phyloP scores from a whole-genome alignment of 2,113 vertebrate species.

The Sander lucioperca region DNA sequence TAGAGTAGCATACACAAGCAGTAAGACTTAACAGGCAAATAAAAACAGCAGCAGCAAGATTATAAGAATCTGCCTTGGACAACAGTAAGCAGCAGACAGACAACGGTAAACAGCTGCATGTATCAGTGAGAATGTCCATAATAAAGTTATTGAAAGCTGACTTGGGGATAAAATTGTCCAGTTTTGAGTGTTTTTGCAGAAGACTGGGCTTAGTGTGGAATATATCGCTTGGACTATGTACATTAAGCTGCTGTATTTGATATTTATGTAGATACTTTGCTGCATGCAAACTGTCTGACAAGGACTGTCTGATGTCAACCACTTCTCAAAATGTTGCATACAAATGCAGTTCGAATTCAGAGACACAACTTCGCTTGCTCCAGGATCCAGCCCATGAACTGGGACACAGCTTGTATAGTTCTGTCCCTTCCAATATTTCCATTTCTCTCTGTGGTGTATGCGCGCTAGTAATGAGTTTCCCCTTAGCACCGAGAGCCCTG shows the following conservation, averaged over 20 bases:
- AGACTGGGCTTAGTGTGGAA: not conserved
- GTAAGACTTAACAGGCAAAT: too few species aligned
- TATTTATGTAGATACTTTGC: not conserved
- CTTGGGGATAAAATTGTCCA: too few species aligned
- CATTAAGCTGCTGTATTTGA: not conserved
- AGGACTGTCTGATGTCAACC: not conserved
- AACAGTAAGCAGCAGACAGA: too few species aligned
- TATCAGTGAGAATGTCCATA: too few species aligned
- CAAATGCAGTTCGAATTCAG: not conserved
- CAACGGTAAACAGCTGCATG: too few species aligned
- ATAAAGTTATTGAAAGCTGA: too few species aligned
- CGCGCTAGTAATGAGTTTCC: constrained; percentile 65
- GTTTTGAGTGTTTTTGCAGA: too few species aligned
- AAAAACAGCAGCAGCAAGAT: too few species aligned
- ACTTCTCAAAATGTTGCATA: not conserved
- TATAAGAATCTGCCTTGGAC: too few species aligned
- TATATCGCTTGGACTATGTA: not conserved
- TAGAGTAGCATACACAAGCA: too few species aligned
- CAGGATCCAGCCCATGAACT: constrained; percentile 27
- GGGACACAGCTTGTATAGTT: constrained; percentile 26
- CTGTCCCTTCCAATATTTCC: constrained; percentile 43
- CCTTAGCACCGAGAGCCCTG: constrained; percentile 31
- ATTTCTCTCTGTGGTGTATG: constrained; percentile 51
- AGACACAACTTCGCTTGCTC: constrained; percentile 3
- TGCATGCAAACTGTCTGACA: not conserved